These are phyloP conservation scores for Muscicapa comitata DNA, from an alignment of 2,797 vertebrate genomes.

Conservation along the genomic window DNA sequence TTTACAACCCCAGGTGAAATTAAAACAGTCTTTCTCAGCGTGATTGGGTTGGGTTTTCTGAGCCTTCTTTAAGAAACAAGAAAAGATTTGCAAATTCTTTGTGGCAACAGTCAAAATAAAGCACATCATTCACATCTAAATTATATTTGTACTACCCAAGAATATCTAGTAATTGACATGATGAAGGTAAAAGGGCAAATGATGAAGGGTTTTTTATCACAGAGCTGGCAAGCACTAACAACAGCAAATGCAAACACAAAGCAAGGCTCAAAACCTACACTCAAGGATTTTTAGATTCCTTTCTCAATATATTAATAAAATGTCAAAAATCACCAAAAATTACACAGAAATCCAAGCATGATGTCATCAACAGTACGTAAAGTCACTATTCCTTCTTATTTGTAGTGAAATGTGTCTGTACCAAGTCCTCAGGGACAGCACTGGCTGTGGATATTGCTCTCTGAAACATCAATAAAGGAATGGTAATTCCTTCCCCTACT, in stretches of 20 bases:
- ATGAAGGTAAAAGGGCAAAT: background rate
- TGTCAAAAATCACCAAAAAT: background rate
- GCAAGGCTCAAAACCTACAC: background rate
- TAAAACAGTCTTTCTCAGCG: slow-evolving; percentile 43
- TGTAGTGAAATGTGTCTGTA: background rate
- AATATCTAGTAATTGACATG: background rate
- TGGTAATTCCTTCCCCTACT: slow-evolving; percentile 19
- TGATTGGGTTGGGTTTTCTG: background rate
- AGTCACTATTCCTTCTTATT: background rate
- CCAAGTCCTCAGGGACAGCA: background rate
- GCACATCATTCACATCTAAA: background rate
- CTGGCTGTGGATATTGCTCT: background rate
- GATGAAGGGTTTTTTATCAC: background rate
- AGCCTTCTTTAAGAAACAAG: background rate
- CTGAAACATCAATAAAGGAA: slow-evolving; percentile 36
- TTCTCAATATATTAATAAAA: background rate
- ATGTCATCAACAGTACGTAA: background rate
- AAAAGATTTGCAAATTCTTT: slow-evolving; percentile 12
- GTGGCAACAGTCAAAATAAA: background rate
- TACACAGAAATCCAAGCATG: background rate
- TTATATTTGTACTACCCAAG: background rate
- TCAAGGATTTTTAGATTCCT: background rate
- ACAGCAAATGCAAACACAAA: background rate
- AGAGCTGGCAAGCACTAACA: background rate
- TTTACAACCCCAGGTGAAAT: slow-evolving; percentile 71